These are phyloP conservation scores for Cetonia aurata DNA, from an alignment of 2,888 invertebrate genomes.

Conservation along the genomic window DNA sequence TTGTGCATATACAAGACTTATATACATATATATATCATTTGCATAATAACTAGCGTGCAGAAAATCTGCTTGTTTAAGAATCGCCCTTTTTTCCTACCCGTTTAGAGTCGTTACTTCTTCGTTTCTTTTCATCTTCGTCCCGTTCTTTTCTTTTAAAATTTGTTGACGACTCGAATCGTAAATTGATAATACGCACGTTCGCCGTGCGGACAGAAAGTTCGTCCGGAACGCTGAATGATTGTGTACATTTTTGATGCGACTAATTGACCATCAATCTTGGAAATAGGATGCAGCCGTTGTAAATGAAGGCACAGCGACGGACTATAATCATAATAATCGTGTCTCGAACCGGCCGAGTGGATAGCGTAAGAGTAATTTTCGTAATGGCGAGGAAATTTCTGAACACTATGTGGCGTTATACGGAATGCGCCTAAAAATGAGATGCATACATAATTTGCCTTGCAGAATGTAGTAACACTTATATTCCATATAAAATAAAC, in stretches of 20 bases:
- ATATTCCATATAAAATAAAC: too few relatives aligned
- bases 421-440: too few relatives aligned
- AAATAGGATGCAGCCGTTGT: conserved; percentile 30
- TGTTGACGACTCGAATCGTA: background rate
- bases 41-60: conserved; percentile 20
- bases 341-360: background rate
- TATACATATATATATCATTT: conserved; percentile 5
- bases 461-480: too few relatives aligned
- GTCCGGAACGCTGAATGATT: background rate
- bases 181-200: conserved; percentile 14
- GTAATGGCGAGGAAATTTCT: conserved; percentile 1
- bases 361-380: background rate
- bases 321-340: conserved; percentile 14
- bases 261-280: conserved; percentile 30
- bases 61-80: conserved; percentile 2
- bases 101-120: background rate
- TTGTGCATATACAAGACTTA: background rate
- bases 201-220: background rate
- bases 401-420: background rate
- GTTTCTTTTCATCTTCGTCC: background rate
- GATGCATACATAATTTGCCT: too few relatives aligned
- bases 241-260: conserved; percentile 27
- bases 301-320: conserved; percentile 15
- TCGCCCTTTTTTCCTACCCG: background rate
- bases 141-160: background rate